Evolutionary conservation across 1,140 invertebrate genomes (phyloP), one percentile per base, ranked within the genome.

Genomic region (Heterodera schachtii): DNA sequence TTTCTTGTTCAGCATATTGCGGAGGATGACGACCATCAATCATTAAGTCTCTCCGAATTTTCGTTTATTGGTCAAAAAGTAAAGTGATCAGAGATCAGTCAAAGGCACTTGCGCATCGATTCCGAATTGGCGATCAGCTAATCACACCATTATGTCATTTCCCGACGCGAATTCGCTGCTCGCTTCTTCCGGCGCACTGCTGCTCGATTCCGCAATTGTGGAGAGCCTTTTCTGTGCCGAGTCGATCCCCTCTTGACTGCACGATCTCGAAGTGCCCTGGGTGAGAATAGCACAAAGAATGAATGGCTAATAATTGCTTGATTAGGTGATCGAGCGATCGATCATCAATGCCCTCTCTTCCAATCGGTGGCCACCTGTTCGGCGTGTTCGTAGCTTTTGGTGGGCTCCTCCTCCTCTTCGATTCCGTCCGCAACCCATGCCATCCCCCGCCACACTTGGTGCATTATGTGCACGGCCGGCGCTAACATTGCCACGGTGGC

Each of bases 391-490:
- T 85, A 85, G 60, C 86, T 89, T 75, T 82, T 81, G 11, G 88
- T 89, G 9, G 73, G 21, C 19, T 87, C 86, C 60, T 89, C 86
- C 64, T 87, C 86, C 43, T 89, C 88, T 67, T 89, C 88, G 16
- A 89, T 90, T 8, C 88, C 88, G 70, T 89, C 88, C 7, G 89
- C 87, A 2, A 90, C 88, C 88, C 88, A 90, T 11, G 87, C 89
- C 89, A 90, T 89, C 75, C 89, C 87, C 67, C 84, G 84, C 87
- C 87, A 88, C n/a, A 87, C 87, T 73, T 89, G 88, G 73, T 89
- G 88, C 87, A 89, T 89, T 57, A 89, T 89, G 76, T 89, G 87
- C n/a, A 89, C 84, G 3, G 88, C 88, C 19, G 88, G 88, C 3
- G 89, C 88, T 52, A 89, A 75, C 88, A 89, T 89, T 7, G 89